A percentile compares a stretch with the other conserved stretches of the same genome.
Evolutionary conservation across 2,797 vertebrate species (phyloP).

Genomic region (Prunella strophiata): DNA sequence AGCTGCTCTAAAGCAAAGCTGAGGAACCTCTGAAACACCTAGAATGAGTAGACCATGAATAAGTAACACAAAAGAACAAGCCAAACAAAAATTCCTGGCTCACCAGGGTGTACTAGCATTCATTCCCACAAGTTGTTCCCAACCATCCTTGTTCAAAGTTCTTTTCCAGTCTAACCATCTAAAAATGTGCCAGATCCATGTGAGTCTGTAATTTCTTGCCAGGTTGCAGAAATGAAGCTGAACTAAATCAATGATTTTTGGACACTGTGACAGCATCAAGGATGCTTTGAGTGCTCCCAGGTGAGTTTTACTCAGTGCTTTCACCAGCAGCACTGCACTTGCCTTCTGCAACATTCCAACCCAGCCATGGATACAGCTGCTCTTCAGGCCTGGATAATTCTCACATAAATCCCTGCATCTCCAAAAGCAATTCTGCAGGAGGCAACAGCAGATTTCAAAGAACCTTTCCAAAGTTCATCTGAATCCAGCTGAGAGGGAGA

Average conservation of each 20-base stretch:
- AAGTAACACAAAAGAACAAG: not conserved
- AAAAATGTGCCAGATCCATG: not conserved
- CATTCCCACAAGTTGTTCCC: not conserved
- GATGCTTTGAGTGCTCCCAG: not conserved
- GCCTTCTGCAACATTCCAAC: not conserved
- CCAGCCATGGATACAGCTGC: not conserved
- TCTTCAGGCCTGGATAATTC: not conserved
- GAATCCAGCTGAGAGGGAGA: not conserved
- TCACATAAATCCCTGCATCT: not conserved
- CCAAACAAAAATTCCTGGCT: not conserved
- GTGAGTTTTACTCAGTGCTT: not conserved
- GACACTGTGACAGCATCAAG: not conserved
- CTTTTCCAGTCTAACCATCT: not conserved
- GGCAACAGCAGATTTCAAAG: not conserved
- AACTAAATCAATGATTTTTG: not conserved
- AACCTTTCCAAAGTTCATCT: not conserved
- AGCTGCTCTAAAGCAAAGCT: not conserved
- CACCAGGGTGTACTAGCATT: not conserved
- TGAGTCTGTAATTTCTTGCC: not conserved
- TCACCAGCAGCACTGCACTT: not conserved
- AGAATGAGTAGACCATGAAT: accelerated
- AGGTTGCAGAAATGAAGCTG: not conserved
- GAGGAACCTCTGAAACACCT: not conserved
- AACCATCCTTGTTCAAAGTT: not conserved
- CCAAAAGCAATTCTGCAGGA: not conserved